A percentile compares a stretch with the other conserved stretches of the same genome.
phyloP scores from a whole-genome alignment of 2,113 vertebrate species.

The Clarias gariepinus region DNA sequence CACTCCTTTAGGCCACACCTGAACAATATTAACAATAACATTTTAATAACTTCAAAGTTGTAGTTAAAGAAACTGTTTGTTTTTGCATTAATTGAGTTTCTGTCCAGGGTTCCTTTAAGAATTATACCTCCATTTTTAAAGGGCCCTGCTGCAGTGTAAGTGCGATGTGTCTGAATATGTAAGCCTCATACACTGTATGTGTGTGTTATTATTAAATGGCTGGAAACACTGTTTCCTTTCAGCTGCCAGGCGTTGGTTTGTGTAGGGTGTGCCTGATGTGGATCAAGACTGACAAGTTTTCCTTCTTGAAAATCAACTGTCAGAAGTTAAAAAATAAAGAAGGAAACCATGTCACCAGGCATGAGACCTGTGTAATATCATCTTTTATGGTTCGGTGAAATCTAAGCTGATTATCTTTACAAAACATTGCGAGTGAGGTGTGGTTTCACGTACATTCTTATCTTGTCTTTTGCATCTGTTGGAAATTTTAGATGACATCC shows the following conservation, averaged over 20 bases:
- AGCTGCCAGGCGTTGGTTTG: slow-evolving; percentile 63
- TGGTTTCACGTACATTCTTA: neutral
- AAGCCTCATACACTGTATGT: neutral
- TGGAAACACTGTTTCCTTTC: slow-evolving; percentile 55
- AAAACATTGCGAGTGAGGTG: neutral
- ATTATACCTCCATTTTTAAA: neutral
- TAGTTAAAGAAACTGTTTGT: neutral
- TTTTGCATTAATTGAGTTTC: neutral
- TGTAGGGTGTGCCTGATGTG: slow-evolving; percentile 64
- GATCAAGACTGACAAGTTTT: slow-evolving; percentile 71
- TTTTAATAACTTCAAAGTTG: neutral
- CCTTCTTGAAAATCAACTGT: slow-evolving; percentile 37
- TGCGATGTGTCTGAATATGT: neutral
- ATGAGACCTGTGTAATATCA: neutral
- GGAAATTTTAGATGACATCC: neutral
- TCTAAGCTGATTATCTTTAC: neutral
- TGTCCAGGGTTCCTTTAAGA: neutral
- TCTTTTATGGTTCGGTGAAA: neutral
- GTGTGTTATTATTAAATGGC: slow-evolving; percentile 32
- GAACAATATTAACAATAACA: neutral
- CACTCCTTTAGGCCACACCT: neutral
- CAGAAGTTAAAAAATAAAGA: slow-evolving; percentile 38
- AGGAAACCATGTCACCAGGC: neutral
- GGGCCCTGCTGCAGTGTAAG: neutral
- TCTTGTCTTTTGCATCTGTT: slow-evolving; percentile 12